Conservation (phyloP, 64 coral and sea anemone genomes). For the Cladopsammia gracilis region DNA sequence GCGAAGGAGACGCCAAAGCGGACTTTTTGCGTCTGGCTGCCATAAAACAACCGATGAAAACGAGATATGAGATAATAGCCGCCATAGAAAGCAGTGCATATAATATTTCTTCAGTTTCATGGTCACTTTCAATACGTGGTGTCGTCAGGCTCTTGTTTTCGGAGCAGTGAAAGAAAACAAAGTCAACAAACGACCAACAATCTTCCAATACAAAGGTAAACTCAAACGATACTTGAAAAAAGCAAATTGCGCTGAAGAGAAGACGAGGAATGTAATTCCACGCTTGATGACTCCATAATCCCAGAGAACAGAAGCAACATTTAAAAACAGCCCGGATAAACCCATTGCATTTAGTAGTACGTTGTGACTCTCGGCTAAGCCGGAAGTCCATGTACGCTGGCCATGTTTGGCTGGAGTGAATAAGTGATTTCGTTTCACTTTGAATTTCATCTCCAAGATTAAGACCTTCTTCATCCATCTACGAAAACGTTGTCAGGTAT, state of each 20-base stretch:
- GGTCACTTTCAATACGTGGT: too few relatives aligned
- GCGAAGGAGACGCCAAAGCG: background rate
- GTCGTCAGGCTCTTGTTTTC: too few relatives aligned
- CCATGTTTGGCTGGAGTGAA: background rate
- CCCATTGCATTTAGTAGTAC: background rate
- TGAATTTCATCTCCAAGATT: too few relatives aligned
- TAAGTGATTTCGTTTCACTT: background rate
- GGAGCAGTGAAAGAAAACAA: too few relatives aligned
- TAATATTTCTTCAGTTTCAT: background rate
- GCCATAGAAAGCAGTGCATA: background rate
- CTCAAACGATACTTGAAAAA: too few relatives aligned
- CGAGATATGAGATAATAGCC: background rate
- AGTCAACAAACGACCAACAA: too few relatives aligned
- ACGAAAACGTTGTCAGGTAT: too few relatives aligned
- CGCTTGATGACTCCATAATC: conserved; percentile 50
- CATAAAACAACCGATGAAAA: background rate
- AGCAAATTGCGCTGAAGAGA: background rate
- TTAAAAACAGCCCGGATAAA: background rate
- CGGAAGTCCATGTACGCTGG: background rate
- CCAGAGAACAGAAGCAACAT: conserved; percentile 14
- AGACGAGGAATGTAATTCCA: conserved; percentile 41
- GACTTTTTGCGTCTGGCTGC: background rate
- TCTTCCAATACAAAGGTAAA: too few relatives aligned
- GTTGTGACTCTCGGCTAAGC: background rate
- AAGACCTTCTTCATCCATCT: too few relatives aligned